Evolutionary conservation across 2,797 vertebrate species (phyloP).

Genomic region (Ficedula albicollis): DNA sequence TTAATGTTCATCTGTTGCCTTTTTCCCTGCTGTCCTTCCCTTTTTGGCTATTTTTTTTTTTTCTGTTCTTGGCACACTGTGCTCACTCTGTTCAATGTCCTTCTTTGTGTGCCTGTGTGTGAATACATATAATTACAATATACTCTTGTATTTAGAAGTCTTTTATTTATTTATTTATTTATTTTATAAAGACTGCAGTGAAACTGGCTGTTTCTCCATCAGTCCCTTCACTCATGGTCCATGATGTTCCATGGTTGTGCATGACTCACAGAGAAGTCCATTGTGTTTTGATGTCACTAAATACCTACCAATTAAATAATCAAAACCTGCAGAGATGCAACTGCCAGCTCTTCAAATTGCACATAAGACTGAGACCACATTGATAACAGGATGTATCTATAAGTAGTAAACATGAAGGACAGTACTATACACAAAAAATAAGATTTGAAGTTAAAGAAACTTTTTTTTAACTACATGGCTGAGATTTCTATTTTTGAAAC

Average conservation of each 20-base stretch:
- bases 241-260: slow-evolving; percentile 57
- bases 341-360: slow-evolving; percentile 23
- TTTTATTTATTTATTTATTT: slow-evolving; percentile 32
- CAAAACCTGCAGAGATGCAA: slow-evolving; percentile 2
- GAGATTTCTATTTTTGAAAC: slow-evolving; percentile 41
- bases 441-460: background rate
- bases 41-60: slow-evolving; percentile 20
- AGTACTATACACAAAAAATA: background rate
- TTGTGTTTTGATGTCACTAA: slow-evolving; percentile 61
- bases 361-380: background rate
- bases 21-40: slow-evolving; percentile 73
- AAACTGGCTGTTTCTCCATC: slow-evolving; percentile 86
- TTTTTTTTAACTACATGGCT: background rate
- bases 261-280: slow-evolving; percentile 58
- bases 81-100: slow-evolving; percentile 75
- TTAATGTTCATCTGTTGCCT: slow-evolving; percentile 91
- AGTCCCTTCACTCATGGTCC: slow-evolving; percentile 61
- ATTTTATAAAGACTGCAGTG: slow-evolving; percentile 68
- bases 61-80: slow-evolving; percentile 77
- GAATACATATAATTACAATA: slow-evolving; percentile 71
- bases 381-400: background rate
- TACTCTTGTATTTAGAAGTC: slow-evolving; percentile 66
- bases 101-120: slow-evolving; percentile 71
- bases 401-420: background rate
- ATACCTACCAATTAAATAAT: slow-evolving; percentile 18